Evolutionary conservation across 2,113 vertebrate species (phyloP).

Genomic region (Oryzias celebensis): DNA sequence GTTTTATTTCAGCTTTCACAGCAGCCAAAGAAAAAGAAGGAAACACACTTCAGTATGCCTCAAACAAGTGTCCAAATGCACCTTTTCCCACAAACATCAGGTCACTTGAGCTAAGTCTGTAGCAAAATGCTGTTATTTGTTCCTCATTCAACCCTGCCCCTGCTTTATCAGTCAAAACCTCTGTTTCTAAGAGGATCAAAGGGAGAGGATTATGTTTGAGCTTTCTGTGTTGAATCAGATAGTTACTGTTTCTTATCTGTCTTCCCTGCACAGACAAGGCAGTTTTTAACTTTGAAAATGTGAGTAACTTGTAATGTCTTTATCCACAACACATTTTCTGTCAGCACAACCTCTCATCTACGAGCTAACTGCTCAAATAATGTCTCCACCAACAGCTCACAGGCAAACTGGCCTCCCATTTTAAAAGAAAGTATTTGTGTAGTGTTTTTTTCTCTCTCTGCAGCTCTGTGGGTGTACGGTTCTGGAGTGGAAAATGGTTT

Average conservation of each 20-base stretch:
- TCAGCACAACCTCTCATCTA: slow-evolving; percentile 16
- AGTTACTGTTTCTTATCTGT: slow-evolving; percentile 22
- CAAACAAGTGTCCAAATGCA: too few relatives aligned
- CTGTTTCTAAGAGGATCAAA: slow-evolving; percentile 11
- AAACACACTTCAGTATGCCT: too few relatives aligned
- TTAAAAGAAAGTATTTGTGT: slow-evolving; percentile 44
- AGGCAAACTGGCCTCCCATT: slow-evolving; percentile 19
- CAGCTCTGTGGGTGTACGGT: slow-evolving; percentile 34
- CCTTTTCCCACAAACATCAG: slow-evolving; percentile 3
- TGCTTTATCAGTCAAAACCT: slow-evolving; percentile 13
- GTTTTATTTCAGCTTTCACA: too few relatives aligned
- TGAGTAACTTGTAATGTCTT: slow-evolving; percentile 21
- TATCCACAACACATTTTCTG: slow-evolving; percentile 1
- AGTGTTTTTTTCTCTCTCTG: slow-evolving; percentile 18
- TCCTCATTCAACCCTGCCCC: slow-evolving; percentile 1
- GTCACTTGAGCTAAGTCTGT: background rate
- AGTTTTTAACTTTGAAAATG: slow-evolving; percentile 7
- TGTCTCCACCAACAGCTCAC: slow-evolving; percentile 13
- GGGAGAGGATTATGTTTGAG: slow-evolving; percentile 28
- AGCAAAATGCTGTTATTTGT: slow-evolving; percentile 5
- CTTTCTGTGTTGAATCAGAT: slow-evolving; percentile 44
- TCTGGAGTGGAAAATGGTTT: slow-evolving; percentile 39
- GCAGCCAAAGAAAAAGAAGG: too few relatives aligned
- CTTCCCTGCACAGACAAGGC: slow-evolving; percentile 19
- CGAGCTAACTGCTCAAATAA: slow-evolving; percentile 15